Percentiles rank a stretch among this genome's conserved stretches.
phyloP scores from a whole-genome alignment of 2,113 vertebrate species.

The Callopanchax toddi region DNA sequence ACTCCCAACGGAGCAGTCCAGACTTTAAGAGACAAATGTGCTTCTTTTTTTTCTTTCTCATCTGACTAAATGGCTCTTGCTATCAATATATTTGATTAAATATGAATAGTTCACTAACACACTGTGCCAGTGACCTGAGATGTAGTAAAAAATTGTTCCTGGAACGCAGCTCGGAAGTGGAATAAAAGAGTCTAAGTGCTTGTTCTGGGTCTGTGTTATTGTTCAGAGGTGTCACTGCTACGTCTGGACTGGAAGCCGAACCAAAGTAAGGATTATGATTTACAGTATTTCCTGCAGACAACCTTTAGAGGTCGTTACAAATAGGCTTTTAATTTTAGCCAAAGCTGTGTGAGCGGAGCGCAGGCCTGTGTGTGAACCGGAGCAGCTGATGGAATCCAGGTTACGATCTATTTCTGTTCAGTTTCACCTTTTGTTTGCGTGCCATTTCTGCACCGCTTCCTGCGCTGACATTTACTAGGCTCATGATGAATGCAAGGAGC shows the following conservation, averaged over 20 bases:
- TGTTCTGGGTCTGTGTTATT: slow-evolving; percentile 46
- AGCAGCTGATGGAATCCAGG: slow-evolving; percentile 41
- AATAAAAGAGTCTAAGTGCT: slow-evolving; percentile 61
- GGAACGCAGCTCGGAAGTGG: slow-evolving; percentile 73
- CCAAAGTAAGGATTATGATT: slow-evolving; percentile 38
- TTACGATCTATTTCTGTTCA: slow-evolving; percentile 55
- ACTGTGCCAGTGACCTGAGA: slow-evolving; percentile 62
- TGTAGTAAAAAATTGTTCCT: slow-evolving; percentile 67
- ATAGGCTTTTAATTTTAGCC: slow-evolving; percentile 21
- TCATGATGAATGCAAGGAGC: slow-evolving; percentile 51
- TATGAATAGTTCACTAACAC: slow-evolving; percentile 64
- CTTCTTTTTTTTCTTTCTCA: slow-evolving; percentile 20
- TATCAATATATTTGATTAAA: slow-evolving; percentile 72
- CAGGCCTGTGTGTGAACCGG: slow-evolving; percentile 4
- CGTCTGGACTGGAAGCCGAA: slow-evolving; percentile 30
- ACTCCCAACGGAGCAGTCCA: slow-evolving; percentile 54
- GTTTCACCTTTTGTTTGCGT: slow-evolving; percentile 44
- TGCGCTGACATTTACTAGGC: slow-evolving; percentile 62
- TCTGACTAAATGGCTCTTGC: slow-evolving; percentile 37
- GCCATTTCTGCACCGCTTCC: slow-evolving; percentile 45
- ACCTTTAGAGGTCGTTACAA: slow-evolving; percentile 40
- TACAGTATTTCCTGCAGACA: slow-evolving; percentile 28
- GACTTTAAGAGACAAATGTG: slow-evolving; percentile 66
- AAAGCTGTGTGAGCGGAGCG: slow-evolving; percentile 7
- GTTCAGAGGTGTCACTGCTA: slow-evolving; percentile 42